phyloP scores from a whole-genome alignment of 2,113 vertebrate species.

The Alligator mississippiensis region DNA sequence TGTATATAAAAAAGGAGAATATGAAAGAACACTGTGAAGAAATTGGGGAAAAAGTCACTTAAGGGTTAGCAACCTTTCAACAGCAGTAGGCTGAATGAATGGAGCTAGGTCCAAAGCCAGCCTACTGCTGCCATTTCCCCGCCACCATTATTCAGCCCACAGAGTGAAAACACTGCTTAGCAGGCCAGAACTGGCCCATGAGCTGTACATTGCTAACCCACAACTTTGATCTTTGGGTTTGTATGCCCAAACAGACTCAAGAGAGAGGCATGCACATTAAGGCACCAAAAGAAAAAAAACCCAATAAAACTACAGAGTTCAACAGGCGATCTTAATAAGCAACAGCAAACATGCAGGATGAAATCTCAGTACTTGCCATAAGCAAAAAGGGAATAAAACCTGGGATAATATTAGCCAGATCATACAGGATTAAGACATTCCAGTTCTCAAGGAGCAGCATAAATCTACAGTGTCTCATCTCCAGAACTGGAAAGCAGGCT shows the following conservation, averaged over 20 bases:
- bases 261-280: background rate
- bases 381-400: background rate
- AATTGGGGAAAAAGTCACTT: background rate
- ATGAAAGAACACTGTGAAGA: background rate
- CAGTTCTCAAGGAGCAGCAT: background rate
- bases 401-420: background rate
- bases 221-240: no score
- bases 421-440: background rate
- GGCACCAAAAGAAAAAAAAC: background rate
- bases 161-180: no score
- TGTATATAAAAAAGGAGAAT: rapidly evolving
- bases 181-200: no score
- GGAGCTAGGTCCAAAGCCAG: no score
- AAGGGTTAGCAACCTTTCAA: background rate
- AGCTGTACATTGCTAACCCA: no score
- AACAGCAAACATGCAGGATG: background rate
- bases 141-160: no score
- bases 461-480: background rate
- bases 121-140: no score
- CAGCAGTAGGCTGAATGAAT: no score
- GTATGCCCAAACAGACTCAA: no score
- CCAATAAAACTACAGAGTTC: no score
- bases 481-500: background rate
- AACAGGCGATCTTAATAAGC: background rate
- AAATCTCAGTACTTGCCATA: background rate